These are phyloP conservation scores for Xanthia icteritia DNA, from an alignment of 2,888 invertebrate species.

Conservation along the genomic window DNA sequence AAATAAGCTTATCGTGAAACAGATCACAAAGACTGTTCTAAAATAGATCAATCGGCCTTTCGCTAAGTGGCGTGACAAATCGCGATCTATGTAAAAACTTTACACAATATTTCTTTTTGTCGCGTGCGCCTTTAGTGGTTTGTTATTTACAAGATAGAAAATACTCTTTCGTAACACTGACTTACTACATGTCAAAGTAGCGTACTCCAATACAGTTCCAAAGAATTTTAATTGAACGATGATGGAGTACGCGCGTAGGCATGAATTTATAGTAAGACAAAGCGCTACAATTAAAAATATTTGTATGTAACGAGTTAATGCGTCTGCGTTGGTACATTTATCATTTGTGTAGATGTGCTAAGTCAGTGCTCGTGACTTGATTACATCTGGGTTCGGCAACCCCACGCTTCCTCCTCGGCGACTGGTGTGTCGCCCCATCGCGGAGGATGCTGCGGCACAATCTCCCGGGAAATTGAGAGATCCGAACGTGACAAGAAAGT, in stretches of 20 bases:
- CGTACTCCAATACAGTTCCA: neutral
- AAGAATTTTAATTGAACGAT: constrained; percentile 47
- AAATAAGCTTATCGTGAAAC: constrained; percentile 38
- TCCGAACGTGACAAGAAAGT: constrained; percentile 63
- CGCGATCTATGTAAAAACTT: constrained; percentile 50
- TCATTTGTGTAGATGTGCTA: constrained; percentile 32
- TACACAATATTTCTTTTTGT: constrained; percentile 56
- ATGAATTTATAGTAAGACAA: constrained; percentile 15
- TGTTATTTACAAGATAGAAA: constrained; percentile 52
- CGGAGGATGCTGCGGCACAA: constrained; percentile 47
- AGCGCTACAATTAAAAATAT: constrained; percentile 18
- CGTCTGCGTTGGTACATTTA: constrained; percentile 10
- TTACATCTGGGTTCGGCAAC: constrained; percentile 70
- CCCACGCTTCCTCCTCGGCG: constrained; percentile 53
- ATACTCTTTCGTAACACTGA: constrained; percentile 43
- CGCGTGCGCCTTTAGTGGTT: constrained; percentile 55
- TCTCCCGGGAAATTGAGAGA: constrained; percentile 58
- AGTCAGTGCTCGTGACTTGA: constrained; percentile 61
- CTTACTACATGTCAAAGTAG: constrained; percentile 25
- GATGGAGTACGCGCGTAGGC: constrained; percentile 14
- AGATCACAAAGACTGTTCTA: constrained; percentile 43
- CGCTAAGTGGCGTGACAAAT: constrained; percentile 55
- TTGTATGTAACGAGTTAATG: neutral
- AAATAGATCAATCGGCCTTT: constrained; percentile 59
- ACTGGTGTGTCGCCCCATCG: constrained; percentile 38